Evolutionary conservation across 2,888 invertebrate species (phyloP).

Genomic region (Drosophila recens): DNA sequence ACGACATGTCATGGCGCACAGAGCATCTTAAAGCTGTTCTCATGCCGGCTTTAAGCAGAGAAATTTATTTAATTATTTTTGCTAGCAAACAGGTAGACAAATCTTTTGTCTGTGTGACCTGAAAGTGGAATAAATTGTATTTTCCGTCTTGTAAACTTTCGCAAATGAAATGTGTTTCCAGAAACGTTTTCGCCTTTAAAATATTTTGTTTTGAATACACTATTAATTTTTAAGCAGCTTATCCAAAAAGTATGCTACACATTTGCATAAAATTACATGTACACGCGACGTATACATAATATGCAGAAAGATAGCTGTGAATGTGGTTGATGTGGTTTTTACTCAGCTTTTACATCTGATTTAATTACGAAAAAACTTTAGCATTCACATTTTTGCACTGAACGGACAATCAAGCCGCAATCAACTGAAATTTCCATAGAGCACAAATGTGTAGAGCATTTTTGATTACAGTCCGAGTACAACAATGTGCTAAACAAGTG

Average conservation of each 20-base stretch:
- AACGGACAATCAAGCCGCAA: conserved; percentile 49
- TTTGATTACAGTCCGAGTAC: conserved; percentile 37
- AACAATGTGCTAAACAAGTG: conserved; percentile 27
- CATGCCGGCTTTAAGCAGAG: conserved; percentile 8
- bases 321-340: conserved; percentile 15
- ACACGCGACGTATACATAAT: conserved; percentile 32
- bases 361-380: conserved; percentile 22
- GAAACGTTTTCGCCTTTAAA: not conserved
- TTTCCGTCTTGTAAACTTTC: conserved; percentile 14
- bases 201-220: not conserved
- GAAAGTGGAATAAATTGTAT: too few species aligned
- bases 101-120: not conserved
- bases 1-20: conserved; percentile 19
- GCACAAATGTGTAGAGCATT: conserved; percentile 31
- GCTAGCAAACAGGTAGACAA: conserved; percentile 13
- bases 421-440: conserved; percentile 39
- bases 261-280: not conserved
- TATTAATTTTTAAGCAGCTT: not conserved
- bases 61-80: conserved; percentile 29
- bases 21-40: conserved; percentile 23
- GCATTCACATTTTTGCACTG: conserved; percentile 15
- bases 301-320: not conserved
- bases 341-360: conserved; percentile 15
- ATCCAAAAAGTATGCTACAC: conserved; percentile 5
- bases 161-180: not conserved